Conservation (phyloP, 2,797 vertebrate species). For the Sebastes cheni region DNA sequence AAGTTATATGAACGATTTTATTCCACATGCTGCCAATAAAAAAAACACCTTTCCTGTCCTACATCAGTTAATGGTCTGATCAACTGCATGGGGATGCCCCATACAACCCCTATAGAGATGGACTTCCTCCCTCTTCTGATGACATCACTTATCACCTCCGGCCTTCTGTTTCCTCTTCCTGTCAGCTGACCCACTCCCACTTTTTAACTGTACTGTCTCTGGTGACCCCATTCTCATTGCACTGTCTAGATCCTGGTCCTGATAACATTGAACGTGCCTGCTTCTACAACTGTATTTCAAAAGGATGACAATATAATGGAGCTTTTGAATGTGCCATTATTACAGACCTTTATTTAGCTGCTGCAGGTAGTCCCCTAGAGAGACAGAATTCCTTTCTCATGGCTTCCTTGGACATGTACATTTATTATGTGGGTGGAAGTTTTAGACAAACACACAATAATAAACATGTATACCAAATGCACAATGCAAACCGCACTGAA, state of each 20-base stretch:
- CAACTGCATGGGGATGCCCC: constrained; percentile 50
- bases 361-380: constrained; percentile 16
- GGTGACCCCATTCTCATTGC: constrained; percentile 51
- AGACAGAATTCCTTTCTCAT: constrained; percentile 39
- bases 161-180: constrained; percentile 82
- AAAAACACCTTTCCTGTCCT: constrained; percentile 48
- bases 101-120: constrained; percentile 56
- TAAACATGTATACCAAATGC: not conserved
- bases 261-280: constrained; percentile 46
- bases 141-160: constrained; percentile 76
- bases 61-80: constrained; percentile 36
- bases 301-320: constrained; percentile 45
- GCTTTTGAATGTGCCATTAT: constrained; percentile 26
- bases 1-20: constrained; percentile 1
- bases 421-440: constrained; percentile 17
- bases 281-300: constrained; percentile 35
- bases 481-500: not conserved
- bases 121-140: constrained; percentile 68
- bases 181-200: constrained; percentile 56
- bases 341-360: constrained; percentile 32
- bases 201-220: constrained; percentile 53
- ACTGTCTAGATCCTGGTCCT: constrained; percentile 34
- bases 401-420: not conserved
- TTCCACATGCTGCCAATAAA: constrained; percentile 27
- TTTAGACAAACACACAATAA: constrained; percentile 9